Percentiles rank a stretch among this genome's conserved stretches.
Evolutionary conservation across 1,140 invertebrate genomes (phyloP).

Genomic region (Drosophila quadrilineata): DNA sequence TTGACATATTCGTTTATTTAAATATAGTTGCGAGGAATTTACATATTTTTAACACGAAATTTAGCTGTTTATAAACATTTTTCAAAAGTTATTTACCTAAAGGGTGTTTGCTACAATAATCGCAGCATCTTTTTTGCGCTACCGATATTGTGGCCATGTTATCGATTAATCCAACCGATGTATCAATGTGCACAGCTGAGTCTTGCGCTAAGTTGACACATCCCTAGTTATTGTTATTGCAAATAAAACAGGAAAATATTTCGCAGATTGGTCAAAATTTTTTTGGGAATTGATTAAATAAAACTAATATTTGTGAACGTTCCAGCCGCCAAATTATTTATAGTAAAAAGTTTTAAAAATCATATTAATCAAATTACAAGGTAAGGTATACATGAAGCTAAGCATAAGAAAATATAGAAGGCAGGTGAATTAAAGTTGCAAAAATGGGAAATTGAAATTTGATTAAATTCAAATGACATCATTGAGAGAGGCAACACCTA

Average conservation of each 20-base stretch:
- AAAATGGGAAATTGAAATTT: slow-evolving; percentile 28
- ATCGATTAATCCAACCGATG: slow-evolving; percentile 11
- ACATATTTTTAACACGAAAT: neutral
- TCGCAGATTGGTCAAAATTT: slow-evolving; percentile 23
- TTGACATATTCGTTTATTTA: neutral
- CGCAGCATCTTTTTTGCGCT: slow-evolving; percentile 13
- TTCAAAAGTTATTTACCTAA: slow-evolving; percentile 13
- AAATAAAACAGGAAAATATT: slow-evolving; percentile 28
- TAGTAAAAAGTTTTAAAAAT: neutral
- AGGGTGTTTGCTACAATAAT: slow-evolving; percentile 1
- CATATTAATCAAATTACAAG: neutral
- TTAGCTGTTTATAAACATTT: neutral
- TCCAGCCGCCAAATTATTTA: neutral
- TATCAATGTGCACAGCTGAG: neutral
- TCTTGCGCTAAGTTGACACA: neutral
- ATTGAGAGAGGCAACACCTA: slow-evolving; percentile 36
- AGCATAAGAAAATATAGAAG: neutral
- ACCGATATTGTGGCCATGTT: neutral
- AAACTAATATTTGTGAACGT: slow-evolving; percentile 17
- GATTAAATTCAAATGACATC: slow-evolving; percentile 69
- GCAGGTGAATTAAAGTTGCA: neutral
- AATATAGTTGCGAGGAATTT: neutral
- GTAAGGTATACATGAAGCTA: neutral
- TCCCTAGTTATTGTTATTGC: slow-evolving; percentile 36
- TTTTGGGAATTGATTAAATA: slow-evolving; percentile 23